Percentiles rank a stretch among this genome's conserved stretches.
These are phyloP conservation scores for Percopsis omiscomaycus DNA, from an alignment of 2,797 vertebrate species.

Conservation along the genomic window DNA sequence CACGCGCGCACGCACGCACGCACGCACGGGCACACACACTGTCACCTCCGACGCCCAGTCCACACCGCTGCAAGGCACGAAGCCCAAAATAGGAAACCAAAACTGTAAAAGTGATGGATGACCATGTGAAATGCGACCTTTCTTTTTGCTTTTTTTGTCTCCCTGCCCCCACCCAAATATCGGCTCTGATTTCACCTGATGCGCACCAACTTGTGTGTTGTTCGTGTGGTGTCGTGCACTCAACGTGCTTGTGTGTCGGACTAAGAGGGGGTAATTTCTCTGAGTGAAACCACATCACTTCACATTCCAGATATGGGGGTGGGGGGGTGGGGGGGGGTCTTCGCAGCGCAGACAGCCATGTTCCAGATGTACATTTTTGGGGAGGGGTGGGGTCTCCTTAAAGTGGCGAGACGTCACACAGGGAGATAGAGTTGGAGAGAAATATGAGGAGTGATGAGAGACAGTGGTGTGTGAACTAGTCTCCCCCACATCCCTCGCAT, in stretches of 20 bases:
- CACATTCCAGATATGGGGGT: conserved; percentile 17
- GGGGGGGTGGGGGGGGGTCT: background rate
- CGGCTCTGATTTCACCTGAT: conserved; percentile 35
- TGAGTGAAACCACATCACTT: conserved; percentile 36
- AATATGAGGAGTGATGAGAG: conserved; percentile 28
- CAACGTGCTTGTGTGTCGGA: background rate
- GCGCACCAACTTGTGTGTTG: background rate
- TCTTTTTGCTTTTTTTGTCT: conserved; percentile 58
- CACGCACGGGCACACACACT: background rate
- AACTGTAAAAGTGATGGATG: conserved; percentile 71
- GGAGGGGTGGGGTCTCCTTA: conserved; percentile 16
- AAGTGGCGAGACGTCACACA: conserved; percentile 36
- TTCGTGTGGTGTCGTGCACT: background rate
- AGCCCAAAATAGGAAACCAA: conserved; percentile 42
- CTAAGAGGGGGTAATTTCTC: conserved; percentile 4
- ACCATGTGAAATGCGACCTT: conserved; percentile 61
- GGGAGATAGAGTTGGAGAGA: conserved; percentile 33
- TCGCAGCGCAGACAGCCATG: conserved; percentile 12
- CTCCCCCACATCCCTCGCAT: conserved; percentile 35
- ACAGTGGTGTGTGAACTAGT: conserved; percentile 38
- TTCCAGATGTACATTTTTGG: conserved; percentile 33
- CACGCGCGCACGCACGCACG: conserved; percentile 23
- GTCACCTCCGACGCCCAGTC: conserved; percentile 27
- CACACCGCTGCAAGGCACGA: conserved; percentile 24
- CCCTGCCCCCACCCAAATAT: conserved; percentile 19